Evolutionary conservation across 2,888 invertebrate genomes (phyloP).

Genomic region (Lithophane leautieri): DNA sequence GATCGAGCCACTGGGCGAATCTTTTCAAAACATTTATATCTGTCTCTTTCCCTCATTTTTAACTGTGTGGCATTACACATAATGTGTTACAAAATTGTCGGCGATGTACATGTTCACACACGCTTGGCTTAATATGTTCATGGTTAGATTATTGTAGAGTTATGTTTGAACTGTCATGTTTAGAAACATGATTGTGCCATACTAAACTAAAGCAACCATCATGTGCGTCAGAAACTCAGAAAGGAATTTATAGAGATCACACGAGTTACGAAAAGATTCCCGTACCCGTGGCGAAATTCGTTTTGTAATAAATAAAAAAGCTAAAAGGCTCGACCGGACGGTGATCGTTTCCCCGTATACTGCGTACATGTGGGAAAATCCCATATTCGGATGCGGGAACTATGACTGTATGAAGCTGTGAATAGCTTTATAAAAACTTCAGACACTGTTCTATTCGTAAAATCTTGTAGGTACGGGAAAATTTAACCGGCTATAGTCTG

Average conservation of each 20-base stretch:
- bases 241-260: background rate
- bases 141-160: slow-evolving; percentile 49
- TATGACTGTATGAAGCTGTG: slow-evolving; percentile 9
- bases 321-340: background rate
- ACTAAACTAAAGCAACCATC: background rate
- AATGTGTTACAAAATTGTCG: slow-evolving; percentile 55
- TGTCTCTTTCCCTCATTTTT: slow-evolving; percentile 70
- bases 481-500: background rate
- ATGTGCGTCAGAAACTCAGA: background rate
- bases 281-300: background rate
- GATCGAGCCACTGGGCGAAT: slow-evolving; percentile 84
- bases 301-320: slow-evolving; percentile 26
- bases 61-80: slow-evolving; percentile 54
- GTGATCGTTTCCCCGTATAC: slow-evolving; percentile 3
- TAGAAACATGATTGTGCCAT: background rate
- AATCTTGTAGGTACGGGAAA: background rate
- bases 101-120: slow-evolving; percentile 40
- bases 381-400: slow-evolving; percentile 9
- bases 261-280: background rate
- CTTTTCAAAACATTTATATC: slow-evolving; percentile 82
- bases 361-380: slow-evolving; percentile 17
- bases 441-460: background rate
- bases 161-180: slow-evolving; percentile 15
- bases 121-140: slow-evolving; percentile 47
- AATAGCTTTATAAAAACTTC: slow-evolving; percentile 2